These are phyloP conservation scores for Amniataba percoides DNA, from an alignment of 2,797 vertebrate genomes.

Conservation along the genomic window DNA sequence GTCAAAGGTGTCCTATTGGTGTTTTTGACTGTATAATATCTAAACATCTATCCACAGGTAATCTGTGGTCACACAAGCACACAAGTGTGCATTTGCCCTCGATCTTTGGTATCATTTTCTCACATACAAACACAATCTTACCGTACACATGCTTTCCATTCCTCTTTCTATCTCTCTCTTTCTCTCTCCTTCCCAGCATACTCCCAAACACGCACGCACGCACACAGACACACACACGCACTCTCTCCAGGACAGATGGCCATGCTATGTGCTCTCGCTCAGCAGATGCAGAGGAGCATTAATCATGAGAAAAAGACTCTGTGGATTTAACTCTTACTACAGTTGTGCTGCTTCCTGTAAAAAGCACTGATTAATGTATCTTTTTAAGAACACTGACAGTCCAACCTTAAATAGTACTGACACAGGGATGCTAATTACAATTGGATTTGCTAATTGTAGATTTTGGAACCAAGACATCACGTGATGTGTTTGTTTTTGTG, in stretches of 20 bases:
- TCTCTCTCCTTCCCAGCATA: constrained; percentile 7
- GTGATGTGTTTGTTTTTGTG: neutral
- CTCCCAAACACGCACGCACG: constrained; percentile 9
- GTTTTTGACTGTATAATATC: constrained; percentile 26
- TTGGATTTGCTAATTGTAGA: neutral
- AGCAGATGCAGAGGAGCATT: constrained; percentile 83
- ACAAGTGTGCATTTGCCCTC: constrained; percentile 4
- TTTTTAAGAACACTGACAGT: constrained; percentile 9
- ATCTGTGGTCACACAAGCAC: constrained; percentile 16
- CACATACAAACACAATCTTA: constrained; percentile 29
- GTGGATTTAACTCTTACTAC: constrained; percentile 73
- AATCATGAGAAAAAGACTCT: constrained; percentile 77
- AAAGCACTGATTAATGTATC: constrained; percentile 37
- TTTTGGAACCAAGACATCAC: neutral
- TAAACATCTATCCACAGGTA: constrained; percentile 15
- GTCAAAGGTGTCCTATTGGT: constrained; percentile 26
- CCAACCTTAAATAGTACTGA: neutral
- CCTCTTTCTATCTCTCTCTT: neutral
- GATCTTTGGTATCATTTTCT: constrained; percentile 31
- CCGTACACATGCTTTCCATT: constrained; percentile 15
- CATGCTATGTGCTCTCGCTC: constrained; percentile 67
- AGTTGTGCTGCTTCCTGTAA: constrained; percentile 39
- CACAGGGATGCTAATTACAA: neutral
- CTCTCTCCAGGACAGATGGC: constrained; percentile 76
- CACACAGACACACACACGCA: constrained; percentile 14